phyloP scores from a whole-genome alignment of 2,888 invertebrate genomes.

The Eurytoma adleriae region DNA sequence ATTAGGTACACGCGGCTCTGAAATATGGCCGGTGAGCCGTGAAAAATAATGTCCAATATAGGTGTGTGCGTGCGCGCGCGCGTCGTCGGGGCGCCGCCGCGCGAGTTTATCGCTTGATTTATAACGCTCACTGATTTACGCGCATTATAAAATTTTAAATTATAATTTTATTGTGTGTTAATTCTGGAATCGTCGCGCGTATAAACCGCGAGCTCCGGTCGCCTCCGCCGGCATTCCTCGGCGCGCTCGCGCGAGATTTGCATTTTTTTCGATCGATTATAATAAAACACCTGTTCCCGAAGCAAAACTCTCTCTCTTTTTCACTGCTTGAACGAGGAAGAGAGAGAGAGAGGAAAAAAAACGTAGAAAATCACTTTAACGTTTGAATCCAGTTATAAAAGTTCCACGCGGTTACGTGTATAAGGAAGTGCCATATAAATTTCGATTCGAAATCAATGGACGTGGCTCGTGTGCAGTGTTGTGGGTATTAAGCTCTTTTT shows the following conservation, averaged over 20 bases:
- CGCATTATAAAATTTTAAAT: conserved; percentile 32
- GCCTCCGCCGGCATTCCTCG: not conserved
- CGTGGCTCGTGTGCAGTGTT: too few relatives aligned
- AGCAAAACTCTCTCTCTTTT: too few relatives aligned
- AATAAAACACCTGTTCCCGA: conserved; percentile 1
- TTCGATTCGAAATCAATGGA: not conserved
- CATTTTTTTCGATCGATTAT: conserved; percentile 13
- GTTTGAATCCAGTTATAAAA: conserved; percentile 12
- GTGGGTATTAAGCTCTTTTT: too few relatives aligned
- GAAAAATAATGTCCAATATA: not conserved
- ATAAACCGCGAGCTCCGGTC: not conserved
- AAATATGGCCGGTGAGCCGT: conserved; percentile 10
- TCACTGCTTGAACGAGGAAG: too few relatives aligned
- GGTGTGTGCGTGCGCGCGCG: not conserved
- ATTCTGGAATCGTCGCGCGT: conserved; percentile 17
- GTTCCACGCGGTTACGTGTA: not conserved
- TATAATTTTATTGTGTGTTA: conserved; percentile 45
- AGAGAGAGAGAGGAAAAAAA: not conserved
- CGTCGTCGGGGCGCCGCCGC: too few relatives aligned
- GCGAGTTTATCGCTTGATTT: conserved; percentile 44
- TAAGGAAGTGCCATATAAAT: not conserved
- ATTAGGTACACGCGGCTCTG: conserved; percentile 19
- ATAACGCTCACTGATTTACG: conserved; percentile 29
- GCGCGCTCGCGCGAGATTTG: not conserved
- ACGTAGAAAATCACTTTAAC: conserved; percentile 1